Base-by-base conservation (phyloP, 2,113 vertebrate species). In the Probosciger aterrimus region DNA sequence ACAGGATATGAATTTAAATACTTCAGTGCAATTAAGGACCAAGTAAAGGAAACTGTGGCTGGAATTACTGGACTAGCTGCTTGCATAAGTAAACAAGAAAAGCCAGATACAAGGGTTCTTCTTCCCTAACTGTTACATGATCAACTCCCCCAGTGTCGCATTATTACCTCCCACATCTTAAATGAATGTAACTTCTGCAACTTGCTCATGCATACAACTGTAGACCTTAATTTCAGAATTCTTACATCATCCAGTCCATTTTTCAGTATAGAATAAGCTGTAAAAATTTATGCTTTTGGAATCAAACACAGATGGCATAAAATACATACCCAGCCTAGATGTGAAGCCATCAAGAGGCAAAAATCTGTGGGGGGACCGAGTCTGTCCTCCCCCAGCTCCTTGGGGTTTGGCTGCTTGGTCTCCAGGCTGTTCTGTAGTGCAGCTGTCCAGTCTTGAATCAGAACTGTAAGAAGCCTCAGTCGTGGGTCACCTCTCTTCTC, bases 331-430 rank as follows among this genome's bases (percentile, higher is more conserved):
- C 30, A 59, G 14, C 30, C 25, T 76, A 71, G 22, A 53, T 20
- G 10, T 17, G 47, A 95, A 85, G 25, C 10, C 20, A 47, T 60
- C 52, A 55, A 50, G 60, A 79, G 19, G 22, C 39, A 76, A 79
- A 80, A 30, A 14, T 52, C 20, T 53, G 1, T 59, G 7, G 53
- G 46, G 5, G 15, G 7, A 30, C 7, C 1, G 0, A 55, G 20
- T 35, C 11, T n/a, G 47, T 60, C 18, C 20, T 82, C 14, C 22
- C 9, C 7, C 35, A 60, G 11, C 33, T 88, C 31, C 37, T 31
- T 16, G 10, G 4, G 3, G 3, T 44, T 87, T 52, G 49, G 20
- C 30, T 65, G 30, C 46, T 76, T 75, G 52, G 35, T 62, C 31
- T 37, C 17, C 25, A 68, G 43, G 52, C 25, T 88, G 39, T 63